phyloP scores from a whole-genome alignment of 2,888 invertebrate genomes.

The Bellardia bayeri region DNA sequence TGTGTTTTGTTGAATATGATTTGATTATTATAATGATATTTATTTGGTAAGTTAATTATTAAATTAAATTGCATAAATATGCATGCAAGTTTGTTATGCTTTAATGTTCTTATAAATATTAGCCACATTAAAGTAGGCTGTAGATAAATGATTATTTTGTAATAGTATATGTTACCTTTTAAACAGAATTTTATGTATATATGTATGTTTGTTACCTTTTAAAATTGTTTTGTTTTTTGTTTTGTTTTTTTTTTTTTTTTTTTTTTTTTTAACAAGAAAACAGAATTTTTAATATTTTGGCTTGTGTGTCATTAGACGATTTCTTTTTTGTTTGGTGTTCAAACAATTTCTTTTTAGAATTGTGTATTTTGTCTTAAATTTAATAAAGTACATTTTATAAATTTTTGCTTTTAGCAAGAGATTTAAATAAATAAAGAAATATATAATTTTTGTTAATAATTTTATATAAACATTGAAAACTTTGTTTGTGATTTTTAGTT shows the following conservation, averaged over 20 bases:
- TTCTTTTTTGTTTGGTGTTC: slow-evolving; percentile 19
- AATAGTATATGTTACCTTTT: not conserved
- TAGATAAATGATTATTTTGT: not conserved
- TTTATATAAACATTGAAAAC: no score
- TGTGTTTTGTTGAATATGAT: slow-evolving; percentile 50
- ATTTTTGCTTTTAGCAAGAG: no score
- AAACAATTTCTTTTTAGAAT: not conserved
- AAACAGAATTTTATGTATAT: not conserved
- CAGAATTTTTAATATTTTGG: slow-evolving; percentile 58
- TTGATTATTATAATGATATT: slow-evolving; percentile 15
- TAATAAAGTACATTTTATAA: slow-evolving; percentile 1
- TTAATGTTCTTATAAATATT: slow-evolving; percentile 60
- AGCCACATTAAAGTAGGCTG: slow-evolving; percentile 43
- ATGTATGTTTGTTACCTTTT: no score
- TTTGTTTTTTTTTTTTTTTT: slow-evolving; percentile 3
- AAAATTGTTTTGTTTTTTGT: no score
- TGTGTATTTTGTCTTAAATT: slow-evolving; percentile 9
- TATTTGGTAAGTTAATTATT: slow-evolving; percentile 14
- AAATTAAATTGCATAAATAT: not conserved
- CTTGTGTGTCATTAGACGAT: not conserved
- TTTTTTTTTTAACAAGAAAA: slow-evolving; percentile 59
- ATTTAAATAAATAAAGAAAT: not conserved
- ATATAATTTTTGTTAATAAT: no score
- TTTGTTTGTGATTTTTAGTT: not conserved
- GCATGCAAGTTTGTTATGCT: slow-evolving; percentile 41